phyloP scores from a whole-genome alignment of 2,797 vertebrate genomes.

The Arrhamphus sclerolepis region DNA sequence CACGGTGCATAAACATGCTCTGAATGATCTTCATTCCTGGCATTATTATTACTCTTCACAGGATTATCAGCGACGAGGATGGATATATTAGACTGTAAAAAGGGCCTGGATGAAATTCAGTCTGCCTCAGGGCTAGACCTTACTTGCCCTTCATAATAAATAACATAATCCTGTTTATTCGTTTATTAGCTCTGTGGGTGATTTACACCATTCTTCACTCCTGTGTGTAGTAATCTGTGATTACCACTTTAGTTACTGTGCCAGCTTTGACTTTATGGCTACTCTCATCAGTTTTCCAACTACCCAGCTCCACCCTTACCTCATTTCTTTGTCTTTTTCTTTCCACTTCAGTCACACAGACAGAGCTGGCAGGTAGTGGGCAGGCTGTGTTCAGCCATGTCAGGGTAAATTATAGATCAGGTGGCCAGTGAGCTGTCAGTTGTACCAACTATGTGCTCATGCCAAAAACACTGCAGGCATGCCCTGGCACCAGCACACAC shows the following conservation, averaged over 20 bases:
- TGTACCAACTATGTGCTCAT: conserved; percentile 51
- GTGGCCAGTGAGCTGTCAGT: conserved; percentile 68
- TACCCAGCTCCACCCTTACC: conserved; percentile 21
- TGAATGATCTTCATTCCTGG: conserved; percentile 69
- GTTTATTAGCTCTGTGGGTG: conserved; percentile 47
- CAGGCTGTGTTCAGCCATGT: conserved; percentile 67
- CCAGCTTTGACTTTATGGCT: conserved; percentile 43
- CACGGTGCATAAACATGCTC: conserved; percentile 67
- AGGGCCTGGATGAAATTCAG: conserved; percentile 41
- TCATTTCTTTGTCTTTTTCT: conserved; percentile 49
- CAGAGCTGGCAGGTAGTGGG: conserved; percentile 60
- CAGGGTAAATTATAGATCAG: conserved; percentile 78
- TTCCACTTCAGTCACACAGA: conserved; percentile 39
- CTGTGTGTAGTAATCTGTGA: conserved; percentile 48
- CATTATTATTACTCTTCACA: conserved; percentile 59
- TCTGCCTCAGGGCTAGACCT: conserved; percentile 37
- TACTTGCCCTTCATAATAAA: conserved; percentile 46
- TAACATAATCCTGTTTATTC: conserved; percentile 49
- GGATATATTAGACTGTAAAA: conserved; percentile 57
- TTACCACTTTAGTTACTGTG: conserved; percentile 50
- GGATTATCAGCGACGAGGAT: conserved; percentile 52
- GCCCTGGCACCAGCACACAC: conserved; percentile 52
- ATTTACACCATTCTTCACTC: conserved; percentile 40
- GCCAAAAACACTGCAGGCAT: conserved; percentile 72
- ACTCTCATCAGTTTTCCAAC: conserved; percentile 20